Base-by-base conservation (phyloP, 64 coral and sea anemone genomes). In the Pocillopora verrucosa region DNA sequence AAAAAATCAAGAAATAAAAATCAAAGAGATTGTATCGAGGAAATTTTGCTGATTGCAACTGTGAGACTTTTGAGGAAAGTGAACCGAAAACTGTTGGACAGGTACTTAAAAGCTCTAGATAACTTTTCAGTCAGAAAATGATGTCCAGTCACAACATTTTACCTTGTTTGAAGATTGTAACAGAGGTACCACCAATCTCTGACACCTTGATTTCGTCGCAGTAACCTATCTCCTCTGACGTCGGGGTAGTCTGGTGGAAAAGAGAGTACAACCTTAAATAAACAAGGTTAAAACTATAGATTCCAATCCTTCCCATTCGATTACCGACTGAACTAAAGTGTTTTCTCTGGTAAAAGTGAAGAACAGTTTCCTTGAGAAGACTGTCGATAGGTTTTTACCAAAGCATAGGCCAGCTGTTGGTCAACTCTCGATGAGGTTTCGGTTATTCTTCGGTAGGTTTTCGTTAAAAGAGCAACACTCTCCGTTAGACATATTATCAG, bases 91-190 rank as follows among this genome's bases (percentile, higher is more conserved):
- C 26, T 84, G 17, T 51, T 51, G 41, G 41, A 51, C 41, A 4
- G 41, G 41, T 51, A 51, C 1, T 51, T 51, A 37, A 35, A 72
- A 4, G 26, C 70, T 70, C 17, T 16, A 26, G 0, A 17, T 60
- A 34, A 30, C 1, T 62, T 81, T 11, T 16, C 59, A 16, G 14
- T 51, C 34, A 58, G 0, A 20, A n/a, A 3, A 80, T 5, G 15
- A 61, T 0, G 25, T 22, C 61, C 20, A 7, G 9, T 34, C 30
- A 30, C 30, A 30, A 62, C 26, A 58, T 59, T 26, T 45, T 91
- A 98, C 96, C 96, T 95, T 98, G 93, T 86, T 98, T 95, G 79
- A 98, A 98, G 79, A 98, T 91, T 19, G 90, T 98, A 20, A 98
- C 96, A 11, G 96, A 94, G 12, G 96, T 98, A 51, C 85, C 96